These are phyloP conservation scores for Xenus cinereus DNA, from an alignment of 2,113 vertebrate species.

Conservation along the genomic window DNA sequence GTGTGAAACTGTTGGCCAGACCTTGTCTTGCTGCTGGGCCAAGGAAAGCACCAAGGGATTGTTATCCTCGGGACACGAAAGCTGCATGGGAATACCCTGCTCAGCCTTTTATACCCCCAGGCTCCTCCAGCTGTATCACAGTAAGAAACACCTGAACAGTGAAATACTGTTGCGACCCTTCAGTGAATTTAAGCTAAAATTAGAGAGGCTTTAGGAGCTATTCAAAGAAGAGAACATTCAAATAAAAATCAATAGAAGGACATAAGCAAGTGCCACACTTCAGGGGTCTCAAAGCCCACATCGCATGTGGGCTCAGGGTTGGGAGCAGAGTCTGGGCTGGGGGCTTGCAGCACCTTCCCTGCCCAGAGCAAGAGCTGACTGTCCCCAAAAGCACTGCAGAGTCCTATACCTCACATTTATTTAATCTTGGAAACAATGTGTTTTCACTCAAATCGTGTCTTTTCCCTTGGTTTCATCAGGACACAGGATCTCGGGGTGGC, in stretches of 20 bases:
- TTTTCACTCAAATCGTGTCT: fast-evolving
- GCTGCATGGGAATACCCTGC: background rate
- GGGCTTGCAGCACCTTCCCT: background rate
- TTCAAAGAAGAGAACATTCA: background rate
- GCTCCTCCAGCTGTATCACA: background rate
- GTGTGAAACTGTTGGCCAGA: background rate
- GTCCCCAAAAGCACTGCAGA: fast-evolving
- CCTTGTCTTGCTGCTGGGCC: too few species aligned
- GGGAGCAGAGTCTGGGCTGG: background rate
- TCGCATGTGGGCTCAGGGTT: fast-evolving
- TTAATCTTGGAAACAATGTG: fast-evolving
- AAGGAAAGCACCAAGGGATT: background rate
- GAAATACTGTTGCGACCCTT: background rate
- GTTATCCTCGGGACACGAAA: fast-evolving
- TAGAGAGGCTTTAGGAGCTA: background rate
- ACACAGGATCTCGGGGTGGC: background rate
- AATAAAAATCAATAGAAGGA: background rate
- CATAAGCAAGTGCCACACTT: background rate
- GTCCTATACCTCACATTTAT: fast-evolving
- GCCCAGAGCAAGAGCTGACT: background rate
- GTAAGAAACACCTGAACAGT: background rate
- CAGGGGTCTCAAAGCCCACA: background rate
- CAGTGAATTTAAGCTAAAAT: background rate
- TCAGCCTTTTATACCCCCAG: background rate
- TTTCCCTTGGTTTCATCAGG: background rate